Conservation (phyloP, 2,888 invertebrate genomes). For the Drosophila differens region DNA sequence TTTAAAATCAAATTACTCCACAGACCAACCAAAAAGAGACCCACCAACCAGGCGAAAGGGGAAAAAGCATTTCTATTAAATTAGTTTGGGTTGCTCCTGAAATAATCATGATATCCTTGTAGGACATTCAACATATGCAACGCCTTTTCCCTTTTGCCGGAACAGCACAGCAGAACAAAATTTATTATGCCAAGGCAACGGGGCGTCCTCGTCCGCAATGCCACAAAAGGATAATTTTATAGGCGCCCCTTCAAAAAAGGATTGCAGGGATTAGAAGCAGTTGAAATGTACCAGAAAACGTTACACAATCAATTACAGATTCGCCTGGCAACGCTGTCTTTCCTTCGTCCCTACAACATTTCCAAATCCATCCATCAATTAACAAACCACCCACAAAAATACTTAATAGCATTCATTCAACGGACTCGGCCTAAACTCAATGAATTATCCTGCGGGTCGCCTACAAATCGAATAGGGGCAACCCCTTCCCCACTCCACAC, state of each 20-base stretch:
- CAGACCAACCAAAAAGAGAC: constrained; percentile 15
- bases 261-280: constrained; percentile 36
- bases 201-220: constrained; percentile 14
- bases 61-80: constrained; percentile 37
- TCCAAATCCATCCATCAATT: constrained; percentile 56
- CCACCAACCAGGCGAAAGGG: not conserved
- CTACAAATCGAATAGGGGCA: constrained; percentile 11
- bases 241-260: constrained; percentile 8
- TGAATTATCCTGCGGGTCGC: constrained; percentile 32
- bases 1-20: constrained; percentile 30
- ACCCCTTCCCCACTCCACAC: not conserved
- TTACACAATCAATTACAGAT: constrained; percentile 71
- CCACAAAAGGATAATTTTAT: constrained; percentile 54
- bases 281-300: constrained; percentile 47
- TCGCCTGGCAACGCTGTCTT: constrained; percentile 36
- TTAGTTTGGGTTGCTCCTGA: constrained; percentile 25
- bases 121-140: constrained; percentile 44
- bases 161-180: constrained; percentile 1
- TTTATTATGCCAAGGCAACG: constrained; percentile 60
- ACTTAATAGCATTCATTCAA: constrained; percentile 46
- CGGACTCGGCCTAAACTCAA: constrained; percentile 38
- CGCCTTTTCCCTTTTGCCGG: constrained; percentile 19
- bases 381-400: constrained; percentile 53
- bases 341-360: constrained; percentile 9
- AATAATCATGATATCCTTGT: constrained; percentile 38